Evolutionary conservation across 1,140 invertebrate genomes (phyloP), one percentile per base, ranked within the genome.

Genomic region (Radopholus similis): DNA sequence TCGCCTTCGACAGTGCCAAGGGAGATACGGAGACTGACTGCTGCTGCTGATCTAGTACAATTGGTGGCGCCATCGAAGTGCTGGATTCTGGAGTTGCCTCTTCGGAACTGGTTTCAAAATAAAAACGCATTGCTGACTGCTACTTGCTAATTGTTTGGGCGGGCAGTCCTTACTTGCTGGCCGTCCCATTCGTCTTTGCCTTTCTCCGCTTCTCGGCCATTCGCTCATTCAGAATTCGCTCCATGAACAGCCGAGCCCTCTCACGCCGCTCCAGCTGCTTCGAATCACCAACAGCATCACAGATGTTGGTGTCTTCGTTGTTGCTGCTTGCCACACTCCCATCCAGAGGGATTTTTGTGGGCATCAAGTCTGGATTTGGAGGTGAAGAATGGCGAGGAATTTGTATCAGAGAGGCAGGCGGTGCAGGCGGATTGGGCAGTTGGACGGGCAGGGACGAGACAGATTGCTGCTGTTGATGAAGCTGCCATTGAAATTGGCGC

Each of bases 181-280:
- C 26, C 11, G 4, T 21, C 58, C 47, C 42, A 30, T 44, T 47
- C 35, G 11, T 15, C 21, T 59, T 42, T 21, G 13, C 26, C 18
- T 60, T 47, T 42, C 30, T 6, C 38, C 70, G 60, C 32, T 70
- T 70, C 57, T 56, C 68, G 30, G 68, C 68, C 40, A 70, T 38
- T 65, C 56, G 68, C 35, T 70, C 68, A 26, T 70, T 70, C 38
- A 70, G 13, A 37, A 70, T 70, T 4, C 37, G 26, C 30, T 72
- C 68, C 68, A 70, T 70, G 37, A 70, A 70, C 9, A 70, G 70
- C 8, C 68, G 68, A 28, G 68, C 68, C 18, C 54, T 57, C 58
- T 70, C 68, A 5, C 56, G 60, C 4, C 68, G 49, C 40, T 70
- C 68, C 34, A 34, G 35, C 28, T 72, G 47, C 32, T 64, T 44